Percentiles rank a stretch among this genome's conserved stretches.
These are phyloP conservation scores for Phoxinus phoxinus DNA, from an alignment of 2,113 vertebrate genomes.

Conservation along the genomic window DNA sequence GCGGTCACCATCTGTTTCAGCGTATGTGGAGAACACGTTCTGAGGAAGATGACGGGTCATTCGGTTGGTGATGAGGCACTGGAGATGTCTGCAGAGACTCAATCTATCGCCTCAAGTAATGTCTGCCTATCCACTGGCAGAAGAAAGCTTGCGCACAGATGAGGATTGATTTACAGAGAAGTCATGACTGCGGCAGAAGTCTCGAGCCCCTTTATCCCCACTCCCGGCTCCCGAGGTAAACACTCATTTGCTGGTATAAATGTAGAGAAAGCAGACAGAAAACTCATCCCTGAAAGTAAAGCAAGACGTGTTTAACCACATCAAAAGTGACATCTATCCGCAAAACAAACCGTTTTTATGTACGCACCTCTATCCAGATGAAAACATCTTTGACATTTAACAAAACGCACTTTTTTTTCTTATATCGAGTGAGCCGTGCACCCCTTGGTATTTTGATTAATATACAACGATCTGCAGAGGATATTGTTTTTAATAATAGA, in stretches of 20 bases:
- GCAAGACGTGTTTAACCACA: constrained; percentile 6
- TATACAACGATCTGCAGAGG: neutral
- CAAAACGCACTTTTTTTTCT: constrained; percentile 20
- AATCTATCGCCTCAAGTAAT: neutral
- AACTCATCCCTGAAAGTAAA: constrained; percentile 4
- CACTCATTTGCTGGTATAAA: constrained; percentile 16
- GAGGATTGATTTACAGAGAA: constrained; percentile 36
- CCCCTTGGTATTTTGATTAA: constrained; percentile 51
- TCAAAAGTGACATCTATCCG: constrained; percentile 22
- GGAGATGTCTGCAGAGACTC: neutral
- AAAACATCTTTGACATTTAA: constrained; percentile 35
- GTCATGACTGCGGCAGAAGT: neutral
- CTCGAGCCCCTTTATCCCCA: neutral
- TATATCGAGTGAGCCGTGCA: neutral
- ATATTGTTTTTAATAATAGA: constrained; percentile 46
- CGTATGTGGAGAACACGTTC: neutral
- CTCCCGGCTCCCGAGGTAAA: neutral
- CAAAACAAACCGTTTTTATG: constrained; percentile 4
- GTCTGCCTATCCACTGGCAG: neutral
- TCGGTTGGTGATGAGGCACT: neutral
- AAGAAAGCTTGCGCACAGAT: constrained; percentile 14
- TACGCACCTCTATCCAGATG: constrained; percentile 30
- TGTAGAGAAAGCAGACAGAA: neutral
- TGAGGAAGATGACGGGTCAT: neutral
- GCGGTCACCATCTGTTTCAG: constrained; percentile 20